These are phyloP conservation scores for Phyllotreta cruciferae DNA, from an alignment of 2,888 invertebrate species.

Conservation along the genomic window DNA sequence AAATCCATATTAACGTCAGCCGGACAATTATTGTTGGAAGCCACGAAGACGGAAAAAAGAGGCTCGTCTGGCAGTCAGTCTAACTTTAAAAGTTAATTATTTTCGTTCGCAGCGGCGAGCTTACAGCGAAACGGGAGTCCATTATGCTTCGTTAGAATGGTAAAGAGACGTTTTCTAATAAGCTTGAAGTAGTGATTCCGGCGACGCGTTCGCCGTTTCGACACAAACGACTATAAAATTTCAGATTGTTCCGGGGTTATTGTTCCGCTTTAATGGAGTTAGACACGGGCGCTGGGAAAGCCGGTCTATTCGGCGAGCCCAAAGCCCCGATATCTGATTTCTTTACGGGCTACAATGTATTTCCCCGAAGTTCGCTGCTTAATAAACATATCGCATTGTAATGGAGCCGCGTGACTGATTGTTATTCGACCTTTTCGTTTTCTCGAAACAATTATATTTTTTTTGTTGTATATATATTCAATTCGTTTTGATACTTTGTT, in stretches of 20 bases:
- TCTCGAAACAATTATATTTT: no score
- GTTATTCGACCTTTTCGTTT: no score
- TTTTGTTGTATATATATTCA: neutral
- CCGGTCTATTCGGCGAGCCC: constrained; percentile 17
- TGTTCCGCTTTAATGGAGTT: constrained; percentile 32
- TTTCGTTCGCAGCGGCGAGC: neutral
- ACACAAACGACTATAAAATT: constrained; percentile 25
- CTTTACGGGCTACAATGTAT: constrained; percentile 15
- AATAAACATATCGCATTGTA: neutral
- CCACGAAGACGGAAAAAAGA: neutral
- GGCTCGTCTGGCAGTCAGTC: neutral
- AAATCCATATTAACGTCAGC: no score
- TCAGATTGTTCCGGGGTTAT: constrained; percentile 21
- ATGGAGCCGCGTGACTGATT: no score
- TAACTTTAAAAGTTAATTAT: constrained; percentile 2
- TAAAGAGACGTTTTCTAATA: constrained; percentile 21
- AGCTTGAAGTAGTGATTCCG: constrained; percentile 18
- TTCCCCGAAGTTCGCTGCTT: constrained; percentile 4
- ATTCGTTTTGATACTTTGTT: neutral
- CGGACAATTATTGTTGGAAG: no score
- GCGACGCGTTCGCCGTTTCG: constrained; percentile 14
- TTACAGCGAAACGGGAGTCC: constrained; percentile 6
- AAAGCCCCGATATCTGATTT: constrained; percentile 20
- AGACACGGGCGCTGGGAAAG: constrained; percentile 11
- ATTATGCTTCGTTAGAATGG: constrained; percentile 14